Evolutionary conservation across 2,888 invertebrate genomes (phyloP), one percentile per base, ranked within the genome.

Genomic region (Epinotia bilunana): DNA sequence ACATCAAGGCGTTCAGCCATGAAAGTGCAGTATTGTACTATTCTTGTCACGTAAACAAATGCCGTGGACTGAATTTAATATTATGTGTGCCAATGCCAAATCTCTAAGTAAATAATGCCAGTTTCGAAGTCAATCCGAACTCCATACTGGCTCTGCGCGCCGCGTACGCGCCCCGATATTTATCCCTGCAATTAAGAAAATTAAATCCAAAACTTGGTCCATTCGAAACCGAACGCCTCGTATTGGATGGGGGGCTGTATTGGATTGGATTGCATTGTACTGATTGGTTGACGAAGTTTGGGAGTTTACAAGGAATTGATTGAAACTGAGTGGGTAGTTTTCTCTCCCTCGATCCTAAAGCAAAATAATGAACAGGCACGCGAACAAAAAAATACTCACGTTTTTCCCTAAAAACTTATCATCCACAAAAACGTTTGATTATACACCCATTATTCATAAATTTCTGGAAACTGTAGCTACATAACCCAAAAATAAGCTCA

Each of bases 121-220:
- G 61, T 68, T 73, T n/a, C 39, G 61, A 67, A 68, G 68, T 62
- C 68, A 68, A 68, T 55, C 73, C 33, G 18, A 73, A 68, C 73
- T 68, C 62, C 58, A n/a, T 13, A 6, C 33, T 23, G 53, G 55
- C 63, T 63, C 55, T 53, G 61, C 73, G 39, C 39, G 53, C 61
- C 60, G 33, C 60, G 58, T 49, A 60, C 39, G 55, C 64, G 64
- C 73, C 58, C 18, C 49, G 46, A 60, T 33, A 71, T 65, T 75
- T 75, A 65, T 67, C 65, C 57, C 65, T 7, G 46, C 65, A 75
- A 75, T 71, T 75, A 75, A 65, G 71, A 71, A 75, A 75, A 75
- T 75, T 65, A 61, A 75, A 72, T 75, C 64, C 55, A 60, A 55
- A 75, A 71, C 75, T 75, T 71, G 61, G 60, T 33, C 71, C 64